Percentiles rank a stretch among this genome's conserved stretches.
Evolutionary conservation across 2,888 invertebrate species (phyloP).

Genomic region (Lepetodrilus schrolli): DNA sequence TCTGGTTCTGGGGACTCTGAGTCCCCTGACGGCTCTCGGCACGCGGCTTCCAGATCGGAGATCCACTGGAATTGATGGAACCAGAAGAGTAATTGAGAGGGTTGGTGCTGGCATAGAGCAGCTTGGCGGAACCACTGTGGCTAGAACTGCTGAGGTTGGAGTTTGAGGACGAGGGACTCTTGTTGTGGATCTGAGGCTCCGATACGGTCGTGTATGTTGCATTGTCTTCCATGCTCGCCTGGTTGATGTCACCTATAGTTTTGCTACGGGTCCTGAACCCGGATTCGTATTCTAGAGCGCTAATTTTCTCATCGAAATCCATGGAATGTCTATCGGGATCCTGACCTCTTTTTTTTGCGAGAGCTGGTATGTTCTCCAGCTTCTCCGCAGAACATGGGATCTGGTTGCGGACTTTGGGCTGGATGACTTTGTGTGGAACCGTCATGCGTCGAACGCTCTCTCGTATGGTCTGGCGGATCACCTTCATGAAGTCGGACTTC

Average conservation of each 20-base stretch:
- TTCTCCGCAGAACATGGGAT: slow-evolving; percentile 24
- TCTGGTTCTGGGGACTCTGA: slow-evolving; percentile 23
- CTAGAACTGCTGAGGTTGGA: slow-evolving; percentile 68
- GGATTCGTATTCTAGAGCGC: slow-evolving; percentile 77
- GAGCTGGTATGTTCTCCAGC: slow-evolving; percentile 15
- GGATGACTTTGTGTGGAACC: slow-evolving; percentile 79
- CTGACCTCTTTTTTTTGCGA: slow-evolving; percentile 50
- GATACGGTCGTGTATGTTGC: slow-evolving; percentile 48
- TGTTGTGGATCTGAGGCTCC: slow-evolving; percentile 48
- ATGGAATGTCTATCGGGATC: slow-evolving; percentile 71
- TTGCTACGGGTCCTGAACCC: slow-evolving; percentile 89
- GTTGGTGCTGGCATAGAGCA: slow-evolving; percentile 94
- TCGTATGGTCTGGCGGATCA: slow-evolving; percentile 95
- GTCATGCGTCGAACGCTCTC: slow-evolving; percentile 98
- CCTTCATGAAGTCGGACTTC: slow-evolving; percentile 96
- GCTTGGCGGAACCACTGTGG: slow-evolving; percentile 79
- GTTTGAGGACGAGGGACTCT: slow-evolving; percentile 62
- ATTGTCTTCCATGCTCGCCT: slow-evolving; percentile 77
- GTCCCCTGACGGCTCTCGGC: slow-evolving; percentile 41
- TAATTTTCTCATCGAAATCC: slow-evolving; percentile 86
- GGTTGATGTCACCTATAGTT: slow-evolving; percentile 86
- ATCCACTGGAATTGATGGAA: slow-evolving; percentile 81
- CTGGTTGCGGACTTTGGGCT: slow-evolving; percentile 35
- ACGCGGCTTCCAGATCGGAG: slow-evolving; percentile 92
- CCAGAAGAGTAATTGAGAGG: slow-evolving; percentile 91